Conservation (phyloP, 1,140 invertebrate genomes). For the Listronotus oregonensis region DNA sequence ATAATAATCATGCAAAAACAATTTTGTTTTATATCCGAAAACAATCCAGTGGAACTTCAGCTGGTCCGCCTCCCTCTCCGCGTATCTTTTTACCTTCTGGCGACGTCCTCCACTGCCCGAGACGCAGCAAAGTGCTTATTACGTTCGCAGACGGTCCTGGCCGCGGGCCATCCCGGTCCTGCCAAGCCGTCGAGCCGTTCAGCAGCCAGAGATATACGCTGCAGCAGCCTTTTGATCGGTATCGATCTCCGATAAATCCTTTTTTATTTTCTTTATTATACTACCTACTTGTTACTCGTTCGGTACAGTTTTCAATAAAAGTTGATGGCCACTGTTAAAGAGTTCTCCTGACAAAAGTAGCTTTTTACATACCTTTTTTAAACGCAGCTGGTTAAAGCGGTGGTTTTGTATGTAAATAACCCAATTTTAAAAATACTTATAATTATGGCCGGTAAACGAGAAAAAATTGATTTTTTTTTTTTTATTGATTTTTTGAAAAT, state of each 20-base stretch:
- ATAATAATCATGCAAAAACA: constrained; percentile 31
- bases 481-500: too few relatives aligned
- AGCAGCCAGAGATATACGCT: constrained; percentile 18
- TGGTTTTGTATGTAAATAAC: too few relatives aligned
- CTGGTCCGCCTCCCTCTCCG: neutral
- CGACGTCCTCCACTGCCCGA: constrained; percentile 15
- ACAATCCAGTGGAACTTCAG: neutral
- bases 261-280: constrained; percentile 30
- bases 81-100: neutral
- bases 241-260: constrained; percentile 32
- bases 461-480: too few relatives aligned
- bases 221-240: constrained; percentile 35
- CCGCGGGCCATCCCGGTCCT: constrained; percentile 32
- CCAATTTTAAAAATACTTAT: too few relatives aligned
- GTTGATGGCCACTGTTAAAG: too few relatives aligned
- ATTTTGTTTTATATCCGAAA: constrained; percentile 29
- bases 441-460: too few relatives aligned
- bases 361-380: neutral
- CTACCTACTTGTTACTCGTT: constrained; percentile 16
- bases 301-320: too few relatives aligned
- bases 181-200: constrained; percentile 15
- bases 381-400: too few relatives aligned
- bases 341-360: too few relatives aligned
- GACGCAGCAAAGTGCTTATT: constrained; percentile 36
- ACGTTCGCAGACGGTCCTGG: constrained; percentile 34